A percentile compares a stretch with the other conserved stretches of the same genome.
These are phyloP conservation scores for Toxonevra muliebris DNA, from an alignment of 2,888 invertebrate genomes.

Conservation along the genomic window DNA sequence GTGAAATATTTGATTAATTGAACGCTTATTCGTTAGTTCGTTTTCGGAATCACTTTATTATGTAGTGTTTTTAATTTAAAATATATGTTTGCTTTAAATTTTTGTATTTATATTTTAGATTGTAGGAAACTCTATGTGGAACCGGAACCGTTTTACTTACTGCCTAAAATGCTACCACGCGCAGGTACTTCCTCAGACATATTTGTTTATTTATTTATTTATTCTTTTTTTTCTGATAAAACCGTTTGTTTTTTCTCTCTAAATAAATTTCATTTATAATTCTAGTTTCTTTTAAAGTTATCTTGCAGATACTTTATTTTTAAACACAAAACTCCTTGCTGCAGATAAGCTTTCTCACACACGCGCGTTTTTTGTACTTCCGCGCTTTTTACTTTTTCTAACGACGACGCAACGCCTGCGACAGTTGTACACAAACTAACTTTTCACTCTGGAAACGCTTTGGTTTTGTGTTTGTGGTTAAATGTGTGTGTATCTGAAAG, in stretches of 20 bases:
- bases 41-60: no score
- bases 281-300: not conserved
- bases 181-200: constrained; percentile 69
- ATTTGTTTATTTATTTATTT: no score
- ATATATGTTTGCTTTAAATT: no score
- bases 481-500: constrained; percentile 9
- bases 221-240: not conserved
- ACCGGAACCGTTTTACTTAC: constrained; percentile 63
- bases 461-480: constrained; percentile 25
- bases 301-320: not conserved
- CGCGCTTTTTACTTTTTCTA: not conserved
- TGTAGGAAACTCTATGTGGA: not conserved
- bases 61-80: no score
- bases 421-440: constrained; percentile 53
- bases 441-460: constrained; percentile 33
- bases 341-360: not conserved
- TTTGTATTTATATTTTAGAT: no score
- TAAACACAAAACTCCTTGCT: constrained; percentile 3
- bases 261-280: not conserved
- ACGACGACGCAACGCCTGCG: constrained; percentile 41
- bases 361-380: not conserved
- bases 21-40: no score
- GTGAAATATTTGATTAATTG: not conserved
- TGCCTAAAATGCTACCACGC: constrained; percentile 69
- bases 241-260: constrained; percentile 3